Base-by-base conservation (phyloP, 2,888 invertebrate species). In the Meloe dianella region DNA sequence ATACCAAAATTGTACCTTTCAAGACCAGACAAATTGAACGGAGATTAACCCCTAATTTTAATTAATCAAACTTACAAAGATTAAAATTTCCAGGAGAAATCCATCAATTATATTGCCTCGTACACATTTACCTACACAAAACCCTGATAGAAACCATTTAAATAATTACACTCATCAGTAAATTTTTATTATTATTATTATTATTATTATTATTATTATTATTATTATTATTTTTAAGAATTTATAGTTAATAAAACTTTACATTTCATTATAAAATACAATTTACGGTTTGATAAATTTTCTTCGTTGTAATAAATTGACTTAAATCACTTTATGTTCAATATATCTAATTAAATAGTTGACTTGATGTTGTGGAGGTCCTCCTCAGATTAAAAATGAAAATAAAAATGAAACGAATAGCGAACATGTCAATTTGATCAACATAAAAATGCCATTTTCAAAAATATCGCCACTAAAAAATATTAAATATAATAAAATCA, bases 21-120 rank as follows among this genome's bases (percentile, higher is more conserved):
- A 66, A 62, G 62, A 62, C 54, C 66, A 66, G 62, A 62, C 51
- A 66, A 66, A 66, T 62, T 47, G 32, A 62, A 20, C 41, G 27
- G 59, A 62, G 61, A 66, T 66, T 66, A 66, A 62, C 62, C 62
- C 59, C 62, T 62, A 62, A 66, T 66, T 62, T 62, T 66, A 66
- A 66, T 66, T 62, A 66, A 66, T 66, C 62, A 66, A 62, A 66
- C 38, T 62, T 59, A 60, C 54, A 54, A 62, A 66, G 66, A 66
- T 62, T 66, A 66, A 62, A 62, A 66, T 51, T 66, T 62, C 59
- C 54, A 47, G 57, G 35, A 60, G 57, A 62, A 66, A 66, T 66
- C 60, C 66, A 66, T 66, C 66, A 66, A 66, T 66, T 66, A 66
- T 61, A 62, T 62, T 54, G 60, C 22, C 60, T n/a, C 41, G 38